phyloP scores from a whole-genome alignment of 1,140 invertebrate genomes.

The Mamestra configurata region DNA sequence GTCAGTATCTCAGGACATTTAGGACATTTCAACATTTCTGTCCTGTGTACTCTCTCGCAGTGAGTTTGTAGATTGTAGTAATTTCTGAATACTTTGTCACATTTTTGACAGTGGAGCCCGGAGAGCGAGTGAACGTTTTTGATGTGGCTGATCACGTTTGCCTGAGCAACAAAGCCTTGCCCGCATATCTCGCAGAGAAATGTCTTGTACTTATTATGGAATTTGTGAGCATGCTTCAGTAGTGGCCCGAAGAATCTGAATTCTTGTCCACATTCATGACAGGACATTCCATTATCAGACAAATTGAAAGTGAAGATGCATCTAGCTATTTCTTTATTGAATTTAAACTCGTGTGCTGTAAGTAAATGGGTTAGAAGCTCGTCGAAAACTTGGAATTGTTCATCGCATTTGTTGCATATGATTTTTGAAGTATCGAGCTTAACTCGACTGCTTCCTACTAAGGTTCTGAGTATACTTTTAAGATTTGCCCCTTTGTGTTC shows the following conservation, averaged over 20 bases:
- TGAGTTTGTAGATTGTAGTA: conserved; percentile 38
- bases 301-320: conserved; percentile 55
- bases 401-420: conserved; percentile 54
- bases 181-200: conserved; percentile 63
- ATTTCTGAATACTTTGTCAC: conserved; percentile 55
- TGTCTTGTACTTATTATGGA: conserved; percentile 51
- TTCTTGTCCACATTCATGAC: conserved; percentile 56
- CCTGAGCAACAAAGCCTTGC: conserved; percentile 52
- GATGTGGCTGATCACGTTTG: conserved; percentile 54
- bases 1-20: conserved; percentile 68
- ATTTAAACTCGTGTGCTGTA: conserved; percentile 50
- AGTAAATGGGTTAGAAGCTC: conserved; percentile 52
- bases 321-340: conserved; percentile 45
- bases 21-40: conserved; percentile 45
- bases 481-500: conserved; percentile 60
- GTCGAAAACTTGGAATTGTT: conserved; percentile 48
- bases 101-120: conserved; percentile 60
- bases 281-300: conserved; percentile 54
- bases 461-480: conserved; percentile 41
- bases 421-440: conserved; percentile 61
- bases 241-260: conserved; percentile 58
- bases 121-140: conserved; percentile 47
- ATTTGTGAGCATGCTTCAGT: conserved; percentile 55
- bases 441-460: conserved; percentile 28
- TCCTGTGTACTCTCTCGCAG: conserved; percentile 22